Conservation (phyloP, 2,113 vertebrate species). For the Crocuta crocuta region DNA sequence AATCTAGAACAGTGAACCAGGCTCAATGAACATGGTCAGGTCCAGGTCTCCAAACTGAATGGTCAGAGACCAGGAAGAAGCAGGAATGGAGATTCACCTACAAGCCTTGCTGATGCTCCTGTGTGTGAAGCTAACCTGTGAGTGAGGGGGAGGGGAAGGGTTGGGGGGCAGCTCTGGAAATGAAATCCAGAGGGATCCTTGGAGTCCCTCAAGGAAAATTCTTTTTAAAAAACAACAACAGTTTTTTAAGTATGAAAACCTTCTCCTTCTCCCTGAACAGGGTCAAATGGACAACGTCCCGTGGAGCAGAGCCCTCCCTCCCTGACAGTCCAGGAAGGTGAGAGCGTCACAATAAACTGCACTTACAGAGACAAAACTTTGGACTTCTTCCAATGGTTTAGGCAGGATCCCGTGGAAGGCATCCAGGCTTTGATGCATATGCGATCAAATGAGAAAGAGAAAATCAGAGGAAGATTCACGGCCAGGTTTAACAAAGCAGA, state of each 20-base stretch:
- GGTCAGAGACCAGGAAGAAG: neutral
- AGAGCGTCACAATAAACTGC: constrained; percentile 8
- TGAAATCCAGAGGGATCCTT: neutral
- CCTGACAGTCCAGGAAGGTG: neutral
- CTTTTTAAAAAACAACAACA: neutral
- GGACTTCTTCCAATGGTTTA: neutral
- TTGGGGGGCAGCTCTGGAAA: neutral
- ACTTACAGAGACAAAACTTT: neutral
- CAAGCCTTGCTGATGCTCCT: neutral
- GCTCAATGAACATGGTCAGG: neutral
- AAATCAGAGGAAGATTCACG: neutral
- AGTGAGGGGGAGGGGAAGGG: neutral
- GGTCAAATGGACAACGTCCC: neutral
- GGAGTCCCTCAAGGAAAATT: neutral
- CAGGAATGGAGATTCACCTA: neutral
- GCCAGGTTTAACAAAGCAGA: neutral
- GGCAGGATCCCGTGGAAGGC: neutral
- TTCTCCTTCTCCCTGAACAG: neutral
- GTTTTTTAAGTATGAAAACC: neutral
- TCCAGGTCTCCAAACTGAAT: neutral
- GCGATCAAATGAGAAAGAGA: neutral
- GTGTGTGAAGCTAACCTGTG: neutral
- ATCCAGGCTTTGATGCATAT: neutral
- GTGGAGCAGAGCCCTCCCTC: neutral
- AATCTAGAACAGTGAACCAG: neutral